Evolutionary conservation across 2,797 vertebrate genomes (phyloP).

Genomic region (Hippocampus kuda): DNA sequence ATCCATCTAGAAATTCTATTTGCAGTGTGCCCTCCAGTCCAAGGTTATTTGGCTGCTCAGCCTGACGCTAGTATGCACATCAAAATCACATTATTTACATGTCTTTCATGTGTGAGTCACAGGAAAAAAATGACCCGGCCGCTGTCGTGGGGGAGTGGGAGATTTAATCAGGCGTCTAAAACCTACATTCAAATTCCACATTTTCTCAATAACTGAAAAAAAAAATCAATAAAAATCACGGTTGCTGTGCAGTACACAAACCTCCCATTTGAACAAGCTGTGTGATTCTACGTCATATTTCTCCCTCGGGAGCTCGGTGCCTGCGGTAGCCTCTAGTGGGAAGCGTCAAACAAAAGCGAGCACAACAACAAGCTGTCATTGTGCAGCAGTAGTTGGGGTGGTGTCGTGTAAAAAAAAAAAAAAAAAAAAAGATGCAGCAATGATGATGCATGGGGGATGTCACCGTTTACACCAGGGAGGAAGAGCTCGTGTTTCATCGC

Average conservation of each 20-base stretch:
- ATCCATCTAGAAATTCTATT: constrained; percentile 10
- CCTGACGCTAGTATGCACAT: constrained; percentile 10
- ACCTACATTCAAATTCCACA: constrained; percentile 6
- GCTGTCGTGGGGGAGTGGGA: constrained; percentile 42
- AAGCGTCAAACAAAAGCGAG: not conserved
- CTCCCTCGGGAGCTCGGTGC: not conserved
- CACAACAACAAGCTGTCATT: not conserved
- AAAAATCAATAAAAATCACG: not conserved
- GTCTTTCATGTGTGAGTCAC: constrained; percentile 5
- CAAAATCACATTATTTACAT: constrained; percentile 29
- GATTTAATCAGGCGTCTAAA: constrained; percentile 43
- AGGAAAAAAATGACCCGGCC: constrained; percentile 43
- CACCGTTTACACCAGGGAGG: not conserved
- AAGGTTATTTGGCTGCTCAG: constrained; percentile 28
- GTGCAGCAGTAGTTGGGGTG: not conserved
- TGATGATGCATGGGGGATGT: constrained; percentile 1
- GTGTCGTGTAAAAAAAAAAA: not conserved
- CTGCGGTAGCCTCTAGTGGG: not conserved
- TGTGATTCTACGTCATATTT: not conserved
- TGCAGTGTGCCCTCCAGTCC: constrained; percentile 10
- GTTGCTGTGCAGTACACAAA: not conserved
- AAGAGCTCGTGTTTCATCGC: not conserved
- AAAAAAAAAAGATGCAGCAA: not conserved
- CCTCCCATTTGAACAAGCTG: not conserved
- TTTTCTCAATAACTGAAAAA: not conserved